Evolutionary conservation across 2,797 vertebrate genomes (phyloP), one percentile per base, ranked within the genome.

Genomic region (Botia kubotai): DNA sequence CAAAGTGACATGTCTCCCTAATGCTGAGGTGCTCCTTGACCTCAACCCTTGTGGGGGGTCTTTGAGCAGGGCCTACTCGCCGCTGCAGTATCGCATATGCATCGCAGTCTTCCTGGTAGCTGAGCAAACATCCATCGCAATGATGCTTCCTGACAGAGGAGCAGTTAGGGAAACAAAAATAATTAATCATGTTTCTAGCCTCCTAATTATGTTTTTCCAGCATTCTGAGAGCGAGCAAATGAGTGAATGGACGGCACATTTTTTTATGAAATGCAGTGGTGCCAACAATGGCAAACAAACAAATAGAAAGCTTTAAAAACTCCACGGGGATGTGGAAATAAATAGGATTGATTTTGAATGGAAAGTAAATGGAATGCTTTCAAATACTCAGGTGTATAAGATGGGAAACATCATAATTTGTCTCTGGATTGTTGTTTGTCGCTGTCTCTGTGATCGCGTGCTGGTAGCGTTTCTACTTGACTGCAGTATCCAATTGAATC

Each of bases 11-110:
- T 75, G 62, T 85, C 72, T 8, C 69, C 57, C 58, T 79, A 62
- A 77, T 80, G 68, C 74, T 48, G 14, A 6, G 14, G 13, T 29
- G 62, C 62, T 71, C 57, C 46, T 77, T 83, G 84, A 86, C 79
- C 75, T 55, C 39, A 67, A 62, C 74, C 77, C 70, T 67, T 33
- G 62, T 13, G 58, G 81, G 84, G 63, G 71, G 78, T 74, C 57
- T 65, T 80, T 77, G 77, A 81, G 23, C 50, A 48, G 16, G 43
- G 29, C 23, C 65, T 50, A n/a, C 57, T 72, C 39, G 53, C 69
- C 60, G 55, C 4, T 33, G 36, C 60, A 7, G 13, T 63, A 48
- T 12, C 10, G 16, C 26, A 4, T 14, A 21, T 48, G n/a, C 36
- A 4, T 46, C 16, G 0, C 16, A 58, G 72, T 39, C 23, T 53